A percentile compares a stretch with the other conserved stretches of the same genome.
Conservation (phyloP, 2,797 vertebrate genomes). For the Mormyrus proboscirostris region DNA sequence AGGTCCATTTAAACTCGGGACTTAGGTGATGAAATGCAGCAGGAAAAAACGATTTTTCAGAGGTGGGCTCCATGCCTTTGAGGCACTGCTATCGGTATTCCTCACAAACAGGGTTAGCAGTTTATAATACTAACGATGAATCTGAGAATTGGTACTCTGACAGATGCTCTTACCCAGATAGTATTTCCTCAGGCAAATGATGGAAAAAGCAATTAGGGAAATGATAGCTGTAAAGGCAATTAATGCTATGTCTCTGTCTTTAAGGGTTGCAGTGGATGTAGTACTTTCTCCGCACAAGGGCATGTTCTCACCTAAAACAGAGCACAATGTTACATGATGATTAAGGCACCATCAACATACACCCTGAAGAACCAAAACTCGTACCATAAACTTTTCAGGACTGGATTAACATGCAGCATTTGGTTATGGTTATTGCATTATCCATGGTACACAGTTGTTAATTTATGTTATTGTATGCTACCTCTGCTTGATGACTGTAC, state of each 20-base stretch:
- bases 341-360: not conserved
- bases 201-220: not conserved
- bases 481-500: not conserved
- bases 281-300: not conserved
- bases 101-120: constrained; percentile 15
- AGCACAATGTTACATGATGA: not conserved
- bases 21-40: not conserved
- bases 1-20: not conserved
- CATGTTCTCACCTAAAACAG: not conserved
- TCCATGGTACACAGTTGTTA: not conserved
- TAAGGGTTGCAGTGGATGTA: not conserved
- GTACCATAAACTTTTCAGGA: not conserved
- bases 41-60: not conserved
- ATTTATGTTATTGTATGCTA: not conserved
- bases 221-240: constrained; percentile 10
- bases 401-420: not conserved
- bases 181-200: constrained; percentile 18
- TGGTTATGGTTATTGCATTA: not conserved
- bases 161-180: constrained; percentile 25
- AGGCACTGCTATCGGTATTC: not conserved
- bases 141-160: not conserved
- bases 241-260: not conserved
- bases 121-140: not conserved
- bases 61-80: constrained; percentile 3
- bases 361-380: not conserved